Evolutionary conservation across 2,113 vertebrate species (phyloP).

Genomic region (Coryphaenoides rupestris): DNA sequence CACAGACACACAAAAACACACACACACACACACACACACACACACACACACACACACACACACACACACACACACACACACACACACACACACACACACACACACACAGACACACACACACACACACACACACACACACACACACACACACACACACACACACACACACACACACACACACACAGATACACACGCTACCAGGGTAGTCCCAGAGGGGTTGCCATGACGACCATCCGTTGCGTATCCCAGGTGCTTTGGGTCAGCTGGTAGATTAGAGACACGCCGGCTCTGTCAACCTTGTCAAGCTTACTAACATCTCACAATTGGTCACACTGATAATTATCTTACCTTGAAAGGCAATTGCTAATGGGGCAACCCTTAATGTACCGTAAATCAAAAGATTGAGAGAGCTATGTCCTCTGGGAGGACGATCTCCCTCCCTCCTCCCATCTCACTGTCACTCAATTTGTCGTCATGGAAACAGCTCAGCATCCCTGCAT

Average conservation of each 20-base stretch:
- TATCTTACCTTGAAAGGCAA: too few relatives aligned
- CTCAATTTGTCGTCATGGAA: too few relatives aligned
- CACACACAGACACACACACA: neutral
- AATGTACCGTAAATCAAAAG: too few relatives aligned
- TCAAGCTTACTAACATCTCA: too few relatives aligned
- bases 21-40: slow-evolving; percentile 4
- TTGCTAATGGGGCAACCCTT: too few relatives aligned
- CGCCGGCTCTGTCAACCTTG: too few relatives aligned
- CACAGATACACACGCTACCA: slow-evolving; percentile 24
- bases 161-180: neutral
- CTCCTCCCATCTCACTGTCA: too few relatives aligned
- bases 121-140: slow-evolving; percentile 8
- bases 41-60: neutral
- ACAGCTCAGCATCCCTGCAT: too few relatives aligned
- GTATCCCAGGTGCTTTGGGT: slow-evolving; percentile 38
- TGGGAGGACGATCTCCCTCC: too few relatives aligned
- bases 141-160: slow-evolving; percentile 15
- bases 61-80: slow-evolving; percentile 3
- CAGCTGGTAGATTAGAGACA: slow-evolving; percentile 39
- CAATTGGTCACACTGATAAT: too few relatives aligned
- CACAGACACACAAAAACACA: neutral
- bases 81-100: neutral
- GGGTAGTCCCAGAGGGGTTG: slow-evolving; percentile 50
- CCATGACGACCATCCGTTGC: slow-evolving; percentile 50
- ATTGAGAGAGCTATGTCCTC: neutral